phyloP scores from a whole-genome alignment of 2,113 vertebrate genomes.

The Stigmatopora nigra region DNA sequence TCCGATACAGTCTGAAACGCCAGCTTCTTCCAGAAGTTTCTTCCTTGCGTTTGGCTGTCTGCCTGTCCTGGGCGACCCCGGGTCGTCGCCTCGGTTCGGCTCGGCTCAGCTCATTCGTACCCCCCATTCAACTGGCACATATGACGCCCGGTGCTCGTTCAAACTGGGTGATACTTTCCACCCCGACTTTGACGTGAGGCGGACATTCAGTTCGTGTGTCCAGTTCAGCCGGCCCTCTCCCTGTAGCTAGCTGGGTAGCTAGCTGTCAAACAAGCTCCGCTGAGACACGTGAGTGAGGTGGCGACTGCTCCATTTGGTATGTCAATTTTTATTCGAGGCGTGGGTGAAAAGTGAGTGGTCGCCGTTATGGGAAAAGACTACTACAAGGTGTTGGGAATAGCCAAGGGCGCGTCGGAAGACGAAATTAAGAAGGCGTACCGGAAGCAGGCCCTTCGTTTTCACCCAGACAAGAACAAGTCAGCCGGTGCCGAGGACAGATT shows the following conservation, averaged over 20 bases:
- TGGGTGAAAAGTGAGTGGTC: background rate
- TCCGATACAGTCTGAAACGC: slow-evolving; percentile 13
- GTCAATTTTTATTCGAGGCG: slow-evolving; percentile 16
- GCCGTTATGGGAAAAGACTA: slow-evolving; percentile 86
- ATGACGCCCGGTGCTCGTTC: background rate
- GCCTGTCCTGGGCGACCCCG: background rate
- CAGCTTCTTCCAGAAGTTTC: slow-evolving; percentile 67
- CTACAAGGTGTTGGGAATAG: slow-evolving; percentile 78
- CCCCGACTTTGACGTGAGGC: background rate
- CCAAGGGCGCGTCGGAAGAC: slow-evolving; percentile 78
- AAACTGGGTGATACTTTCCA: background rate
- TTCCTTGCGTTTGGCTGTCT: background rate
- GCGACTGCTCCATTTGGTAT: background rate
- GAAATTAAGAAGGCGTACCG: slow-evolving; percentile 87
- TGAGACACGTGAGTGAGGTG: slow-evolving; percentile 6
- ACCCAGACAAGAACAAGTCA: slow-evolving; percentile 90
- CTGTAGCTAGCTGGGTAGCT: slow-evolving; percentile 7
- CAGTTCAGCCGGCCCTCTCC: slow-evolving; percentile 13
- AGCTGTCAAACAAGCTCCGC: background rate
- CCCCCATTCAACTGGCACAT: background rate
- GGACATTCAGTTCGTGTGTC: background rate
- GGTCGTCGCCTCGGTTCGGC: background rate
- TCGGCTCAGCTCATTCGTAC: background rate
- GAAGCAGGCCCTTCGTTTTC: slow-evolving; percentile 83
- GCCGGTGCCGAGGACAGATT: slow-evolving; percentile 85